A percentile compares a stretch with the other conserved stretches of the same genome.
Evolutionary conservation across 2,797 vertebrate genomes (phyloP).

Genomic region (Pogoniulus pusillus): DNA sequence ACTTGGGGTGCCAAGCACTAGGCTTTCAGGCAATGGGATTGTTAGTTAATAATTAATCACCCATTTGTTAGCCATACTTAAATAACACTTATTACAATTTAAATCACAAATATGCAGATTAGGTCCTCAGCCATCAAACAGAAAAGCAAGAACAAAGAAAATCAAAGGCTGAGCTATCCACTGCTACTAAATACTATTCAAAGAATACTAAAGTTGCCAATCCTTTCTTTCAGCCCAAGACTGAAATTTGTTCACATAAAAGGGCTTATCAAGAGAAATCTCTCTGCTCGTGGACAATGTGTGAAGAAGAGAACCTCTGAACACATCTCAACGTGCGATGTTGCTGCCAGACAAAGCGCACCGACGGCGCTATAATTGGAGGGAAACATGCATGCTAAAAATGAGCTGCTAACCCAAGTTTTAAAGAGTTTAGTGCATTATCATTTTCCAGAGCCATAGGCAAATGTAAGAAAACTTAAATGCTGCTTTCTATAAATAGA

Average conservation of each 20-base stretch:
- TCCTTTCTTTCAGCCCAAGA: background rate
- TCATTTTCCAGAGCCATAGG: background rate
- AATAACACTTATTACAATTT: background rate
- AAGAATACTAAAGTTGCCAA: background rate
- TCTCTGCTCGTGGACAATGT: background rate
- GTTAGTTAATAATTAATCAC: conserved; percentile 50
- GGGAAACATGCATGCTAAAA: background rate
- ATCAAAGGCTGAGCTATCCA: background rate
- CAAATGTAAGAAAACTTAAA: background rate
- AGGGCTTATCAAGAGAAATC: background rate
- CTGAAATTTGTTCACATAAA: background rate
- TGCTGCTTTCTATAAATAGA: background rate
- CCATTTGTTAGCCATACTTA: conserved; percentile 1
- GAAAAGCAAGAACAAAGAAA: background rate
- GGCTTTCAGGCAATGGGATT: background rate
- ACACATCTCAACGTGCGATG: background rate
- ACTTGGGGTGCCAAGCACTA: background rate
- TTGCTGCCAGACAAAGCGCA: background rate
- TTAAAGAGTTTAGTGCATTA: background rate
- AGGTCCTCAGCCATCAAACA: background rate
- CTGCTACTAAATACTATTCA: background rate
- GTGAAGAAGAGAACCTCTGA: background rate
- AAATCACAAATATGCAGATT: background rate
- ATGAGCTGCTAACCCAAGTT: background rate
- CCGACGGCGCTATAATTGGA: background rate